Evolutionary conservation across 2,888 invertebrate species (phyloP), one percentile per base, ranked within the genome.

Genomic region (Tenthredo distinguenda): DNA sequence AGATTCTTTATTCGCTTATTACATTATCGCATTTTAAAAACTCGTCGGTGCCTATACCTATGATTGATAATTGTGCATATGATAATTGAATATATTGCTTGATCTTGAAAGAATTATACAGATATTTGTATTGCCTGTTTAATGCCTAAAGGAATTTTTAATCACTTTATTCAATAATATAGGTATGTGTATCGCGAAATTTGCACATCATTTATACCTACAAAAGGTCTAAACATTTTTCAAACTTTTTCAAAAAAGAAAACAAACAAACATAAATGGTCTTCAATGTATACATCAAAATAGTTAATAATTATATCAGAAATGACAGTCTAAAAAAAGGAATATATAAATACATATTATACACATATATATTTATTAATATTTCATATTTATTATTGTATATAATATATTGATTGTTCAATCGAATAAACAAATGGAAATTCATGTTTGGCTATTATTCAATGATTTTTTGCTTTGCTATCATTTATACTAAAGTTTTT

Each of bases 341-440:
- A n/a, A 40, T 84, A 68, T 84, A 77, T 65, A 79, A 43, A 40
- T n/a, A 77, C n/a, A 85, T 81, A 79, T 68, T 34, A 65, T 50
- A 65, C 31, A 79, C 37, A 87, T 81, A 87, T 87, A 87, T 87
- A 85, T 84, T 86, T 62, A 85, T 40, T 84, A 85, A 71, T 87
- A 89, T 88, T 88, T 88, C 89, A 88, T 89, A 89, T 90, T 88
- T 89, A 90, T 89, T 88, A 89, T 89, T 87, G 84, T 86, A 90
- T 88, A 89, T 89, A 26, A 85, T 88, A 89, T 79, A 58, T 58
- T 62, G 65, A 82, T 65, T 82, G 65, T 82, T 77, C 34, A 65
- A 82, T 82, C 65, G 81, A 82, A 65, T 82, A 82, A 62, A 79
- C 7, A 50, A 79, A 21, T 55, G 79, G 15, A 79, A 79, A 79